Evolutionary conservation across 2,113 vertebrate species (phyloP), one percentile per base, ranked within the genome.

Genomic region (Ia io): DNA sequence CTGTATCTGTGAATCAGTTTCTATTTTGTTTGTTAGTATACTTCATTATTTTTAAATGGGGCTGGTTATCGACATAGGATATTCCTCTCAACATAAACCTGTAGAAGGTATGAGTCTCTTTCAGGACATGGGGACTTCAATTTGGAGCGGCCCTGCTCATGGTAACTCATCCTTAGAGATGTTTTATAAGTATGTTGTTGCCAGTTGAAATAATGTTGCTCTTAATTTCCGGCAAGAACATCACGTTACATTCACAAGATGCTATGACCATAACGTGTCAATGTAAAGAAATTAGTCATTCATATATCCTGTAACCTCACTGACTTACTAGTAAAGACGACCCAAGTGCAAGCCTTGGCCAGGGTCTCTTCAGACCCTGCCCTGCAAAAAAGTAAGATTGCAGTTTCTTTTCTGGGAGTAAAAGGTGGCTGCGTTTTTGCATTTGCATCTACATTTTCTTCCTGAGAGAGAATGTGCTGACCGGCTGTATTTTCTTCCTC

Each of bases 381-480:
- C 5, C 16, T 13, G 9, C 37, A 16, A 13, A 70, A 70, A 59
- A 83, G 0, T n/a, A n/a, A 0, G 40, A n/a, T n/a, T 8, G 2
- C 20, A 42, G 13, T 25, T 47, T 12, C 17, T 77, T 65, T 77
- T 67, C 71, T 35, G 82, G 51, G 23, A 69, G 87, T 42, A 13
- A 91, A 91, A 73, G 11, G 13, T 22, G 53, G 14, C 69, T 88
- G 28, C 35, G 17, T 83, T 90, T 91, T 42, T 79, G 40, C 22
- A 88, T 93, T 71, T 90, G 32, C 70, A 79, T 78, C 23, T 73
- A 71, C 12, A 28, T 93, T 93, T 95, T 85, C 59, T 74, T 88
- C 69, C 84, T 63, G 23, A 14, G 73, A 93, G 49, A 90, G 25
- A 95, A 87, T 84, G 49, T 97, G 84, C 95, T 97, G 87, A 93